phyloP scores from a whole-genome alignment of 1,140 invertebrate genomes.

The Diachasma alloeum region DNA sequence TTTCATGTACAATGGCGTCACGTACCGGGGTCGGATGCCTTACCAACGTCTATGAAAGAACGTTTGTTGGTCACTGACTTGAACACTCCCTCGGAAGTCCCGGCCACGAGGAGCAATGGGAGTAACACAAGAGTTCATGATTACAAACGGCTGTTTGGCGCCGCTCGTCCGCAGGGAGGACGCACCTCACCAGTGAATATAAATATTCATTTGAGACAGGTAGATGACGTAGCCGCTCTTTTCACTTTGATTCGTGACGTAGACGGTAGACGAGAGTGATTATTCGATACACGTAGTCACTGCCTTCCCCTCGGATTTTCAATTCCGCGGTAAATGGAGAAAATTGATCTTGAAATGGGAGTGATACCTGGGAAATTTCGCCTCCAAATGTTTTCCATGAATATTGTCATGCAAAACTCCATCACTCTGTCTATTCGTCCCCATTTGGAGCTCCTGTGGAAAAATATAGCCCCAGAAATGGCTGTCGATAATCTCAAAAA shows the following conservation, averaged over 20 bases:
- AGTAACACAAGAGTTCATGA: background rate
- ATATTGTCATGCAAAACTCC: background rate
- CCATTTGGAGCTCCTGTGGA: background rate
- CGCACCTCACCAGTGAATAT: background rate
- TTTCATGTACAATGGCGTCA: slow-evolving; percentile 44
- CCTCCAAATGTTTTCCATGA: background rate
- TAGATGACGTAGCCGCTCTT: background rate
- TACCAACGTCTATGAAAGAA: background rate
- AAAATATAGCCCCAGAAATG: background rate
- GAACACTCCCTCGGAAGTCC: background rate
- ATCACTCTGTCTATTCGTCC: background rate
- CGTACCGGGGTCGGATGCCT: slow-evolving; percentile 30
- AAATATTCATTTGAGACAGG: slow-evolving; percentile 1
- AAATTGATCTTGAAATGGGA: background rate
- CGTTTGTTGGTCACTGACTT: slow-evolving; percentile 9
- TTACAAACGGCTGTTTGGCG: background rate
- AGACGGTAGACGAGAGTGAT: background rate
- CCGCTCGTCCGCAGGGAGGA: background rate
- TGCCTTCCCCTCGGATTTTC: background rate
- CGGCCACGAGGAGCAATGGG: background rate
- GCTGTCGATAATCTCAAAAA: background rate
- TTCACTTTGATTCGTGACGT: background rate
- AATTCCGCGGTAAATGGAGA: no score
- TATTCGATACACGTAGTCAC: background rate
- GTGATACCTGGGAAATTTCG: no score